Evolutionary conservation across 2,113 vertebrate species (phyloP), one percentile per base, ranked within the genome.

Genomic region (Collichthys lucidus): DNA sequence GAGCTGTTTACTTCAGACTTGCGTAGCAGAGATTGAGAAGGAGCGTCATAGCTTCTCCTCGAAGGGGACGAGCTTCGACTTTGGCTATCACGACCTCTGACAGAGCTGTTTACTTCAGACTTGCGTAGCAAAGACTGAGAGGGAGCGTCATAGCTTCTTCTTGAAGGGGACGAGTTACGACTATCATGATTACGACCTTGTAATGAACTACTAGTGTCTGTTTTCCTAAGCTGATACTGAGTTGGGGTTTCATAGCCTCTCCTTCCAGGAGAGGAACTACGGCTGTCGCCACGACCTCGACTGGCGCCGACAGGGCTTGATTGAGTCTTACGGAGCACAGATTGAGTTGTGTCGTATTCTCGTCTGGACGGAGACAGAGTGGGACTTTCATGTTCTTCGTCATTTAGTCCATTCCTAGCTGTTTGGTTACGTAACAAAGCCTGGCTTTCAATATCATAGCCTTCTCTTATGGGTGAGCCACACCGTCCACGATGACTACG

Each of bases 401-500:
- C 77, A 73, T 72, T 85, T 2, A 79, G 67, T 68, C 65, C 78
- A 26, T 92, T 92, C 79, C 85, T 80, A 24, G 75, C 49, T 46
- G 82, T 76, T n/a, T 64, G 62, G 62, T 86, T 93, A 14, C 88
- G 82, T 44, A 92, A 62, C 22, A 91, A 66, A 69, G 91, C 86
- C 67, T 93, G 94, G 74, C 85, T 92, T 69, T 92, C 91, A 75
- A 95, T 71, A 75, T 95, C 83, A 60, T 93, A 93, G 19, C 91
- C 91, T 70, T 94, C 92, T 86, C 93, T 89, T 56, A 93, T 90
- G 8, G 94, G 92, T 31, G 93, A 95, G 26, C 91, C 93, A 74
- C 91, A 93, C 57, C 93, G 93, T 61, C 87, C 86, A 4, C 83
- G 71, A 50, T 88, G 92, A 77, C 88, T 77, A 47, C 29, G 90